These are phyloP conservation scores for Diaprepes abbreviatus DNA, from an alignment of 2,888 invertebrate species.

Conservation along the genomic window DNA sequence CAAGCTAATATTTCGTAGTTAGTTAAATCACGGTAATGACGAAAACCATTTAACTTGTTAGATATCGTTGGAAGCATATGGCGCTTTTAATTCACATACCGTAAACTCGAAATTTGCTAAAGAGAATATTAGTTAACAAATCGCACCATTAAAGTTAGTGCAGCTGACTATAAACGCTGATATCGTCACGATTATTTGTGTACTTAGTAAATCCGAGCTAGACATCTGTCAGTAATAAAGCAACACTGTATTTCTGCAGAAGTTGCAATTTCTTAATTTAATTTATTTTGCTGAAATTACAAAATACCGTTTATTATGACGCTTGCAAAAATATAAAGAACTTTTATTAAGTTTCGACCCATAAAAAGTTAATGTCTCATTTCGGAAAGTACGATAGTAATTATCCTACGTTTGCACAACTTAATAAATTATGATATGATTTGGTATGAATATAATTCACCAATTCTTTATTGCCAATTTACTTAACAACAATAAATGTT, in stretches of 20 bases:
- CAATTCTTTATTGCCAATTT: too few relatives aligned
- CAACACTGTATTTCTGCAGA: conserved; percentile 19
- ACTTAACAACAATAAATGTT: too few relatives aligned
- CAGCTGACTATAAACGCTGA: conserved; percentile 57
- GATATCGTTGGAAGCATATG: conserved; percentile 34
- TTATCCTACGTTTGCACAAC: background rate
- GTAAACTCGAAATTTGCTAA: conserved; percentile 19
- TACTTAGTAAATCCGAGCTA: conserved; percentile 19
- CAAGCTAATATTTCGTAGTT: conserved; percentile 18
- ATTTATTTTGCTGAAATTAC: conserved; percentile 11
- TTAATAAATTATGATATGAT: too few relatives aligned
- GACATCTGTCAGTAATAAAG: conserved; percentile 26
- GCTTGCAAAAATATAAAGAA: background rate
- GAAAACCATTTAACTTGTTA: conserved; percentile 28
- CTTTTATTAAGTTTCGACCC: background rate
- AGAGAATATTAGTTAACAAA: conserved; percentile 53
- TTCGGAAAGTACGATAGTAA: background rate
- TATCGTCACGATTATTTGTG: conserved; percentile 59
- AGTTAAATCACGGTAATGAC: conserved; percentile 7
- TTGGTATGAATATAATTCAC: too few relatives aligned
- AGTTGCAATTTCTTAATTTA: conserved; percentile 18
- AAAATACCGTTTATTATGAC: background rate
- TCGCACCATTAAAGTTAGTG: conserved; percentile 57
- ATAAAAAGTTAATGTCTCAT: background rate
- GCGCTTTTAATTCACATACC: conserved; percentile 27